Evolutionary conservation across 1,140 invertebrate genomes (phyloP), one percentile per base, ranked within the genome.

Genomic region (Fopius arisanus): DNA sequence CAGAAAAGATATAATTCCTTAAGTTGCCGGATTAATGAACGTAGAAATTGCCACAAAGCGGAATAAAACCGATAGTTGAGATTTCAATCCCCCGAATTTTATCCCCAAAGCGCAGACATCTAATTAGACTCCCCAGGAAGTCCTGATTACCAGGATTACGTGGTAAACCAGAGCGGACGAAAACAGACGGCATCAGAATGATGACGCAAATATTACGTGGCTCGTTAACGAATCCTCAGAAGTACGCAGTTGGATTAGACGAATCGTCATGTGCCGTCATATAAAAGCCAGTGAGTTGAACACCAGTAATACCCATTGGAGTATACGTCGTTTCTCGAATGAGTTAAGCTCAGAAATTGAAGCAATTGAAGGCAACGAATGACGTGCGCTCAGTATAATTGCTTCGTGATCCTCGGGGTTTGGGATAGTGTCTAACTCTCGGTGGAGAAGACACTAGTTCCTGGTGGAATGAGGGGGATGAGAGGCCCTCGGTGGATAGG

Each of bases 371-470:
- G 43, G 21, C 67, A 31, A 65, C 62, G 40, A 68, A 43, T 68
- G 43, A 68, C 43, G 40, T 68, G 40, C 67, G 41, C 67, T 26
- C 19, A 68, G 67, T 68, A 51, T 68, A 68, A 68, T 68, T 68
- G 67, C 67, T 68, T 68, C 67, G 40, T 68, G 67, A 68, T 68
- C 41, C 67, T 65, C 29, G 29, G 62, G 54, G 54, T 59, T 59
- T 65, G 62, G 62, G 62, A 23, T 43, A n/a, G 26, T 68, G 67
- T 68, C 67, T 68, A 43, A 43, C 66, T 67, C 19, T 40, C 37
- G 31, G 37, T 67, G 37, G 66, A 40, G 66, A 43, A 37, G 54
- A 67, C 66, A 40, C 31, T 66, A n/a, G 63, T 40, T 66, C 29
- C 23, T 7, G 16, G 3, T 16, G 33, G 33, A 66, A 66, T 31